A percentile compares a stretch with the other conserved stretches of the same genome.
Evolutionary conservation across 2,113 vertebrate genomes (phyloP).

Genomic region (Mesoclemmys tuberculata): DNA sequence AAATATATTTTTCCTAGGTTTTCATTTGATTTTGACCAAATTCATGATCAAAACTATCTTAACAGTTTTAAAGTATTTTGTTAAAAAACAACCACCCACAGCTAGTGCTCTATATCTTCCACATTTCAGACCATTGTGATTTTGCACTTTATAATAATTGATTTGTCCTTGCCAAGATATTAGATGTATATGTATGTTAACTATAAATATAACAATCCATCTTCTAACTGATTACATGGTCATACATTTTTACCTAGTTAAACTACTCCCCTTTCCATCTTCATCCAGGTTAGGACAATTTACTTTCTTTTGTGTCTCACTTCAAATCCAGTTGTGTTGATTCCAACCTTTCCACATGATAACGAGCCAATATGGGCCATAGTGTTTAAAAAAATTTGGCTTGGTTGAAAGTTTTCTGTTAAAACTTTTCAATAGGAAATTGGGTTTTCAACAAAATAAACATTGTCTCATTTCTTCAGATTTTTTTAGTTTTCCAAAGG

Average conservation of each 20-base stretch:
- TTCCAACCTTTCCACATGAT: too few relatives aligned
- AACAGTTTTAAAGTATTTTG: slow-evolving; percentile 7
- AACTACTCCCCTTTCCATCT: background rate
- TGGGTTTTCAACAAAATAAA: background rate
- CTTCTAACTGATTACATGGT: background rate
- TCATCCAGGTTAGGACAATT: fast-evolving
- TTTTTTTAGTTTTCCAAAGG: background rate
- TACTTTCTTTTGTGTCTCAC: background rate
- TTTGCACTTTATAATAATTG: background rate
- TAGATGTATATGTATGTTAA: background rate
- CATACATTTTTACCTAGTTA: background rate
- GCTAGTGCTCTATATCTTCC: background rate
- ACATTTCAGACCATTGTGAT: background rate
- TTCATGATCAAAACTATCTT: background rate
- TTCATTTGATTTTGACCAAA: slow-evolving; percentile 4
- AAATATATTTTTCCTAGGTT: background rate
- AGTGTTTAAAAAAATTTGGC: background rate
- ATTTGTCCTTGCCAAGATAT: background rate
- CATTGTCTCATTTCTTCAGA: background rate
- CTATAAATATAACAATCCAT: background rate
- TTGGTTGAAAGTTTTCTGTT: background rate
- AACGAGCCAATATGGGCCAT: background rate
- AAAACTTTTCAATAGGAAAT: background rate
- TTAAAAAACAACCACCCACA: background rate
- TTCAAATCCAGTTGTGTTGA: background rate